Evolutionary conservation across 2,797 vertebrate genomes (phyloP).

Genomic region (Fratercula arctica): DNA sequence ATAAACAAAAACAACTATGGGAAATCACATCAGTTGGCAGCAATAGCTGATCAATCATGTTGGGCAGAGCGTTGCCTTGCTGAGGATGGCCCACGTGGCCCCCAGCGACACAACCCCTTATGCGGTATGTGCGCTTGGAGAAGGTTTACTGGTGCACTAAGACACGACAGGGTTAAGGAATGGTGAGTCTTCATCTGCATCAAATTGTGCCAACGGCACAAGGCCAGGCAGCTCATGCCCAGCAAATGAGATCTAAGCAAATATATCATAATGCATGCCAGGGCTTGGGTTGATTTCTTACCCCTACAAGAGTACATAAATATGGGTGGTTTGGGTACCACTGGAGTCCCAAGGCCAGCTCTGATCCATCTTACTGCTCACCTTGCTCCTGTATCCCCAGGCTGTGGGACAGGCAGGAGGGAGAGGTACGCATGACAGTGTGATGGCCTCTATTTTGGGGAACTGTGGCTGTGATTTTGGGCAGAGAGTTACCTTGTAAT

Average conservation of each 20-base stretch:
- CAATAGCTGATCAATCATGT: neutral
- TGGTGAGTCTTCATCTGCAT: neutral
- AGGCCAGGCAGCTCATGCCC: neutral
- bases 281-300: neutral
- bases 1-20: neutral
- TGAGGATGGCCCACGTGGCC: neutral
- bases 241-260: neutral
- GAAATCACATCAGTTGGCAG: accelerated
- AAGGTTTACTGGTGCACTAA: neutral
- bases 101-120: neutral
- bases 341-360: neutral
- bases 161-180: neutral
- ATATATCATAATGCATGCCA: neutral
- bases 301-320: neutral
- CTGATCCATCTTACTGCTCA: neutral
- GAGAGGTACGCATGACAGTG: neutral
- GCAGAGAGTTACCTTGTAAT: neutral
- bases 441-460: neutral
- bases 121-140: accelerated
- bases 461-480: neutral
- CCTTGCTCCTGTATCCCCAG: accelerated
- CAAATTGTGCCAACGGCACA: neutral
- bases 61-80: neutral
- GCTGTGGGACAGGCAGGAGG: neutral
- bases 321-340: neutral